Percentiles rank a stretch among this genome's conserved stretches.
These are phyloP conservation scores for Lichenostomus cassidix DNA, from an alignment of 2,113 vertebrate genomes.

Conservation along the genomic window DNA sequence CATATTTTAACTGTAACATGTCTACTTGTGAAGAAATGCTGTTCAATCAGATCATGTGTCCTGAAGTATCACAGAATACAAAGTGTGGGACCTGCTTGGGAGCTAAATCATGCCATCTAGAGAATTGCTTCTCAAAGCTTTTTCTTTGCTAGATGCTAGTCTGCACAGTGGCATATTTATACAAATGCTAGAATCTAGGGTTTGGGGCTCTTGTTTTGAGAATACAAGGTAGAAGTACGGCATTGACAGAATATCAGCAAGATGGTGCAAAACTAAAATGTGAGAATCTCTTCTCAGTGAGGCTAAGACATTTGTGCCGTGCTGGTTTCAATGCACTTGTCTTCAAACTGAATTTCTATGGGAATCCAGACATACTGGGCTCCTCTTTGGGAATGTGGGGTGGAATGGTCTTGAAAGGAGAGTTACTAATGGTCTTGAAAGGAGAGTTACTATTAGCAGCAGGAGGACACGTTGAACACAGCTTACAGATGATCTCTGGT, in stretches of 20 bases:
- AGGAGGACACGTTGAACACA: accelerated
- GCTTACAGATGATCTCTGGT: neutral
- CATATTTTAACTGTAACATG: neutral
- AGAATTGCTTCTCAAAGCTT: neutral
- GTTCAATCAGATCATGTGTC: neutral
- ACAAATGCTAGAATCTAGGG: neutral
- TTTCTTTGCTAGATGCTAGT: neutral
- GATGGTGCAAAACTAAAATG: neutral
- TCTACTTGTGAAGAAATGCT: neutral
- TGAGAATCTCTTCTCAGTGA: neutral
- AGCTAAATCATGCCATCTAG: neutral
- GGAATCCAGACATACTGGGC: neutral
- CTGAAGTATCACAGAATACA: neutral
- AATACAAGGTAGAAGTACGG: neutral
- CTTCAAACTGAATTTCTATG: neutral
- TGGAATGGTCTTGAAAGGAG: neutral
- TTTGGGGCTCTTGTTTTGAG: neutral
- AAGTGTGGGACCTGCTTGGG: neutral
- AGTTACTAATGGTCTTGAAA: neutral
- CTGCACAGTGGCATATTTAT: neutral
- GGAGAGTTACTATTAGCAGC: neutral
- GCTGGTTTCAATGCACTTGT: neutral
- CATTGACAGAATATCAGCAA: neutral
- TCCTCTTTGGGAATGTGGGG: neutral
- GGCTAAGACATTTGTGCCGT: accelerated